A percentile compares a stretch with the other conserved stretches of the same genome.
These are phyloP conservation scores for Daubentonia madagascariensis DNA, from an alignment of 2,113 vertebrate species.

Conservation along the genomic window DNA sequence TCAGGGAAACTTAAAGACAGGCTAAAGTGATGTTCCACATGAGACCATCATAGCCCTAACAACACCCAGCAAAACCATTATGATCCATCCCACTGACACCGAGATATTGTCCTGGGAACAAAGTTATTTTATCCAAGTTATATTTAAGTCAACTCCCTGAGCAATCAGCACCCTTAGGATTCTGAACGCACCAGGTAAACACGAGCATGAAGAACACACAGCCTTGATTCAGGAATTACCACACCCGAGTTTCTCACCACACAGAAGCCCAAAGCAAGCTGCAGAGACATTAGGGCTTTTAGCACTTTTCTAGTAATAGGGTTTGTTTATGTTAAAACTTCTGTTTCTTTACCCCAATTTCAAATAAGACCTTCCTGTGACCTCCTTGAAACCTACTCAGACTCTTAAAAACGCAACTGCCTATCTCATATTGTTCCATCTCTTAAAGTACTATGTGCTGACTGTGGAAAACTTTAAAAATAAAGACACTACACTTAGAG, in stretches of 20 bases:
- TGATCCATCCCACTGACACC: no score
- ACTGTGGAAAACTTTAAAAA: not conserved
- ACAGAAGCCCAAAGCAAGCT: not conserved
- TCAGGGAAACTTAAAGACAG: not conserved
- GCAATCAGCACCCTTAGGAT: rapidly evolving
- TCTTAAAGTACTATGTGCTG: not conserved
- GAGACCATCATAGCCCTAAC: rapidly evolving
- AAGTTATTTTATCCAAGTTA: not conserved
- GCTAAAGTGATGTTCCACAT: rapidly evolving
- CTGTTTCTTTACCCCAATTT: not conserved
- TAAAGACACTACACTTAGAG: not conserved
- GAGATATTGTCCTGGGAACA: not conserved
- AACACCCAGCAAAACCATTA: not conserved
- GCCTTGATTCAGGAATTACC: not conserved
- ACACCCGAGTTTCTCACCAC: rapidly evolving
- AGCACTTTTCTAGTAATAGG: not conserved
- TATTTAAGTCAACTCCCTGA: not conserved
- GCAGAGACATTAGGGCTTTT: rapidly evolving
- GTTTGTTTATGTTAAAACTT: not conserved
- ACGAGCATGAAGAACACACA: rapidly evolving
- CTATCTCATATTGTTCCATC: rapidly evolving
- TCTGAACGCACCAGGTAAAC: no score
- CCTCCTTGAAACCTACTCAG: not conserved
- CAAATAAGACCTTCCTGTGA: not conserved
- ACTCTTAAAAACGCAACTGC: not conserved